Evolutionary conservation across 2,888 invertebrate species (phyloP).

Genomic region (Plebejus anna): DNA sequence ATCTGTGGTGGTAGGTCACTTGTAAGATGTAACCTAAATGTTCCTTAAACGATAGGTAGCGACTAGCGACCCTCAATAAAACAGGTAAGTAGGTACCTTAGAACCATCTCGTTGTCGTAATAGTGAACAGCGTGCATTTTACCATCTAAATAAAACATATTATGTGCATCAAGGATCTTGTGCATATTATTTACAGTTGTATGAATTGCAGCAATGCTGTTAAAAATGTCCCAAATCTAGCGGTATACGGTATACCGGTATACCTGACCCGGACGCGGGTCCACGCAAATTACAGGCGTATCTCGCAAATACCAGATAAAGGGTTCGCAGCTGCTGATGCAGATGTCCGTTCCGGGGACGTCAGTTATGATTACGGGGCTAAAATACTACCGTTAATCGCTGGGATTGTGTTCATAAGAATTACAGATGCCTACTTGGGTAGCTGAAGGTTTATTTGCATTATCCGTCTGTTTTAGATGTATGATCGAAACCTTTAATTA

Average conservation of each 20-base stretch:
- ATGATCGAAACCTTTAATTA: no score
- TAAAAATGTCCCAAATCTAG: slow-evolving; percentile 3
- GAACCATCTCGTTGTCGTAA: no score
- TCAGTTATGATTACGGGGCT: neutral
- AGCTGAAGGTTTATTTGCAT: no score
- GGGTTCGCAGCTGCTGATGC: slow-evolving; percentile 1
- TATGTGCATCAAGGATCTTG: no score
- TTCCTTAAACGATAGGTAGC: no score
- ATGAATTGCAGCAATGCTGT: slow-evolving; percentile 1
- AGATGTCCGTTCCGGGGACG: neutral
- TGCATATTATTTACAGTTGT: neutral
- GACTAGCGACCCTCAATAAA: no score
- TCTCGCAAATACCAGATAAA: neutral
- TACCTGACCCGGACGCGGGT: slow-evolving; percentile 1
- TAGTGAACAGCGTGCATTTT: no score
- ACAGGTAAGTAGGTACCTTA: no score
- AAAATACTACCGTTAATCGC: neutral
- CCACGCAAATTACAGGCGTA: slow-evolving; percentile 2
- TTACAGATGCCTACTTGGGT: no score
- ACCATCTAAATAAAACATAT: neutral
- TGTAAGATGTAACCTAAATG: no score
- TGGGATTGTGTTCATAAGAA: neutral
- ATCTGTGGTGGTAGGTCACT: no score
- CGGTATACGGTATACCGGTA: neutral
- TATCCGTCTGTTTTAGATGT: no score